Conservation (phyloP, 2,888 invertebrate species). For the Autographa pulchrina region DNA sequence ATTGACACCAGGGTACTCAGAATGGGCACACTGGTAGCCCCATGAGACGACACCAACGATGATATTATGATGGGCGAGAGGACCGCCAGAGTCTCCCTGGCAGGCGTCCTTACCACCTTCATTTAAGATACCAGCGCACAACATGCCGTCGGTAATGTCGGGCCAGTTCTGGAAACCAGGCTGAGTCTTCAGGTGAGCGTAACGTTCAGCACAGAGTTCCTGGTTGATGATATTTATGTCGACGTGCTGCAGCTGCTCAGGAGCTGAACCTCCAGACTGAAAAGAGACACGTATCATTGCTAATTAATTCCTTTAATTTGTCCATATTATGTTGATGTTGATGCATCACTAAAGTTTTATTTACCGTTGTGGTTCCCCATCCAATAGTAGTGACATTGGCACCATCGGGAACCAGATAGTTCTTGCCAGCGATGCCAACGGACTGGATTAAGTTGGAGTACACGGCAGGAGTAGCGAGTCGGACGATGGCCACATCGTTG, state of each 20-base stretch:
- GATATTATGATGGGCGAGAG: constrained; percentile 69
- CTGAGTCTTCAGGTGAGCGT: constrained; percentile 63
- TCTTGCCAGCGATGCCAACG: constrained; percentile 64
- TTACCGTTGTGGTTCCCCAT: constrained; percentile 71
- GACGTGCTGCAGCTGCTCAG: constrained; percentile 69
- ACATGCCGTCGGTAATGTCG: constrained; percentile 73
- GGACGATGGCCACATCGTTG: constrained; percentile 71
- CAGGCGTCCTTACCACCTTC: constrained; percentile 70
- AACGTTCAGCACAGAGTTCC: constrained; percentile 70
- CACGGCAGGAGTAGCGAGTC: constrained; percentile 55
- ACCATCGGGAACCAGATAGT: constrained; percentile 59
- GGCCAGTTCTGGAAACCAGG: constrained; percentile 61
- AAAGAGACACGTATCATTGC: constrained; percentile 14
- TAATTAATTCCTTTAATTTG: neutral
- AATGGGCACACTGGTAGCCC: constrained; percentile 62
- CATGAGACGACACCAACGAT: constrained; percentile 70
- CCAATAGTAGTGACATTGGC: constrained; percentile 62
- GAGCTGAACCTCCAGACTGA: constrained; percentile 55
- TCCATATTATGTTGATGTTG: neutral
- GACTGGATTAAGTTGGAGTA: constrained; percentile 46
- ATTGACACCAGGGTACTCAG: constrained; percentile 67
- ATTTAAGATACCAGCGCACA: constrained; percentile 78
- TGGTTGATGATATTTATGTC: constrained; percentile 72
- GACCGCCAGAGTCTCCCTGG: constrained; percentile 76
- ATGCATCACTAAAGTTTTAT: constrained; percentile 15